Base-by-base conservation (phyloP, 2,888 invertebrate genomes). In the Heliconius charithonia region DNA sequence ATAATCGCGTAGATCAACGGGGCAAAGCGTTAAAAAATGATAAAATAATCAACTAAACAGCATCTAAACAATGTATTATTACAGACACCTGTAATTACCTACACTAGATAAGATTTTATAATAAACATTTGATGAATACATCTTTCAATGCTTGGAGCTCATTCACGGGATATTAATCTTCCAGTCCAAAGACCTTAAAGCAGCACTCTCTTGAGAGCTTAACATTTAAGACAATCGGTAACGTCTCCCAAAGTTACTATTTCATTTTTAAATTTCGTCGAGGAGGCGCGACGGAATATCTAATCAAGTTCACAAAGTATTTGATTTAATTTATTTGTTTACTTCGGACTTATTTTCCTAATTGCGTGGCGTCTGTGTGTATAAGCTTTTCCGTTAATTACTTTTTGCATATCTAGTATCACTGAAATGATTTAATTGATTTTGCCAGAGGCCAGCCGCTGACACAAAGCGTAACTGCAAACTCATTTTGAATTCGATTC, bases 221-320 rank as follows among this genome's bases (percentile, higher is more conserved):
- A 73, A 59, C 66, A 72, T 51, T 77, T 73, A 73, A 77, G 66
- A 77, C 77, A 77, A 73, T 73, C 59, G 66, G 72, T 37, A 67
- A 65, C 56, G 56, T 77, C 66, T 73, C 72, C 72, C 72, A 73
- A 77, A 77, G 51, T 66, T 77, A 73, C 66, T 41, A 72, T 66
- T 73, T 67, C 59, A 67, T 77, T 77, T 77, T 77, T 77, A 73
- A 37, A 77, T 73, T 73, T 37, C 66, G 59, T 66, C n/a, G 73
- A 77, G 59, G 67, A 22, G 41, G 29, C 66, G 63, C 59, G 19
- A 63, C 62, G 41, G 62, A 62, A 63, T 73, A 73, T 73, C 62
- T 73, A 73, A 74, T 74, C 59, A 63, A 74, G 37, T 74, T 74
- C 41, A 63, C 41, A 59, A 73, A 73, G 73, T 73, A 73, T 73